Evolutionary conservation across 2,113 vertebrate genomes (phyloP), one percentile per base, ranked within the genome.

Genomic region (Engystomops pustulosus): DNA sequence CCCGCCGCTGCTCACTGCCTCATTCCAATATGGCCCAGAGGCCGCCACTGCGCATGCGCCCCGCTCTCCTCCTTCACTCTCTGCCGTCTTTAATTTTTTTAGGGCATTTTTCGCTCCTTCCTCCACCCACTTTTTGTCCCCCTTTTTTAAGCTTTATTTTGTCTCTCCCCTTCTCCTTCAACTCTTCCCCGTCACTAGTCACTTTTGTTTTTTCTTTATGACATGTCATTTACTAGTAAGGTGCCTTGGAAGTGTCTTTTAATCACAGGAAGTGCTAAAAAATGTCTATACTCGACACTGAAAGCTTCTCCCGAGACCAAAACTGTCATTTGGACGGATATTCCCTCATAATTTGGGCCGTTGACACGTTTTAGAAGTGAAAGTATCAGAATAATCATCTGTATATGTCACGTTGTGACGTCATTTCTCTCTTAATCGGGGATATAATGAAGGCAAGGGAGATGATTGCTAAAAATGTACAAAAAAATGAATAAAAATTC

Each of bases 1-100:
- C 82, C 83, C 83, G 44, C 83, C 83, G 74, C 83, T 84, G 82
- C 83, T 84, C 83, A 84, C 83, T 78, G 83, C 83, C 83, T 84
- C 83, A 84, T 84, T 84, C 83, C 83, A 84, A 84, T 79, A 84
- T 84, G 83, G 83, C 83, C 65, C 83, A 79, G 72, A 55, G 72
- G 62, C 83, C 18, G 83, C 12, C 32, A 78, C 32, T 84, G 83
- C 83, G 83, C 83, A 69, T 70, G 83, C 74, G 83, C 62, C 12
- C 17, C 17, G 32, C 83, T 84, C 27, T 53, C 68, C 71, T 84
- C 70, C 36, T 67, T 36, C 67, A 27, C 53, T 72, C 68, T 60
- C 83, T 70, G 83, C 62, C 74, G 69, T 84, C 74, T 84, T 38
- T 69, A 67, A 44, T 68, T 84, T 75, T 77, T 84, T 47, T 65